Evolutionary conservation across 2,113 vertebrate species (phyloP), one percentile per base, ranked within the genome.

Genomic region (Bagarius yarrelli): DNA sequence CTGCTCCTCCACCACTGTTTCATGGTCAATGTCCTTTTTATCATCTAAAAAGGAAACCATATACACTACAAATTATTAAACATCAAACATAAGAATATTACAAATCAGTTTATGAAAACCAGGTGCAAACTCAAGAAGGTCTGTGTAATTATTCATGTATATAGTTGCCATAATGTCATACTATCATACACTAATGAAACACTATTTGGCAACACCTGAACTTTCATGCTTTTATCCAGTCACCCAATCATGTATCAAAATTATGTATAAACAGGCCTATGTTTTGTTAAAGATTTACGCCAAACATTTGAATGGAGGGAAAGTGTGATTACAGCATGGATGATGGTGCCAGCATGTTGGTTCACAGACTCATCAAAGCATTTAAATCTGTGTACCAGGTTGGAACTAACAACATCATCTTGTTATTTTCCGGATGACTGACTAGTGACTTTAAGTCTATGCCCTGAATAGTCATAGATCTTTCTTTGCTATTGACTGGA

Each of bases 11-110:
- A 96, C 95, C 91, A 95, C 95, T 4, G 94, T 95, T 88, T 98
- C 97, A 84, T 98, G 96, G 91, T 98, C 97, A 85, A 99, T 97
- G 88, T 99, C 97, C 89, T 98, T 99, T 91, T 99, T 98, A 90
- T 98, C 97, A 95, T 99, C 97, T 98, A 92, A 88, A 92, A 91
- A 63, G 44, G 13, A 87, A 36, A 15, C 50, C 73, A 47, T 19
- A 52, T 12, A 53, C 1, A 21, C 25, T 70, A 70, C 5, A 11
- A 53, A 19, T 72, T 19, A 72, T 2, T 53, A 72, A 30, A 53
- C 15, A 44, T 13, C 18, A 36, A 66, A 14, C 11, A 34, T 36
- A 23, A 32, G 40, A 3, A 71, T 4, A 25, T n/a, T 8, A 30
- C 4, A 18, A 19, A 71, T 2, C 8, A 50, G 9, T 3, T 70